These are phyloP conservation scores for Noctilio leporinus DNA, from an alignment of 2,113 vertebrate genomes.

Conservation along the genomic window DNA sequence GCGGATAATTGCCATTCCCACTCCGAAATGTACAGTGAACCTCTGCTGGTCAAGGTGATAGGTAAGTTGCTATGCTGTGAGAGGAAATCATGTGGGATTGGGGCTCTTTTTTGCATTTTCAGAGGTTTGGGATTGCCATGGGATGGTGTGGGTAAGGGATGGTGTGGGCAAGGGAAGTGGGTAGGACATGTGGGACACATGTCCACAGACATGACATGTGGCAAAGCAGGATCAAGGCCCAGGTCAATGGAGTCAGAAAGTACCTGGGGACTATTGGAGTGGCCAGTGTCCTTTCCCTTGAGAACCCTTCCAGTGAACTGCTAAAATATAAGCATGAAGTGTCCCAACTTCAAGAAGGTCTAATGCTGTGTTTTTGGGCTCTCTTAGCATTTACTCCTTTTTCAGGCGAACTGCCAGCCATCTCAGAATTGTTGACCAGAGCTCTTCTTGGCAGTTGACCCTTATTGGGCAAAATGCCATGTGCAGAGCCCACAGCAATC, in stretches of 20 bases:
- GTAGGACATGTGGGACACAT: neutral
- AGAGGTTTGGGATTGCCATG: neutral
- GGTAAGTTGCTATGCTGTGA: constrained; percentile 27
- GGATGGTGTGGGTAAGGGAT: neutral
- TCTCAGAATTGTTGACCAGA: neutral
- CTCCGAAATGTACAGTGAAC: neutral
- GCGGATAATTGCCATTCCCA: constrained; percentile 58
- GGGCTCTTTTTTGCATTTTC: neutral
- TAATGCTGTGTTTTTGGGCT: neutral
- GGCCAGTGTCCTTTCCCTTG: neutral
- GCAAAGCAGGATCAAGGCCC: neutral
- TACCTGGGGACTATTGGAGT: neutral
- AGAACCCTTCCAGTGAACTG: neutral
- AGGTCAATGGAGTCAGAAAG: neutral
- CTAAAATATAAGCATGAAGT: neutral
- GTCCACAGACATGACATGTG: no score
- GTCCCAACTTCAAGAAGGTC: neutral
- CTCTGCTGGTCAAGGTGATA: constrained; percentile 54
- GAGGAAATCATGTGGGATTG: neutral
- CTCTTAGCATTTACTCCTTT: neutral
- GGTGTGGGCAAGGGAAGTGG: neutral
- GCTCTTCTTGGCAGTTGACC: neutral
- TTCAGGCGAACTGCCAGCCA: neutral
- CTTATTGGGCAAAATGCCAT: no score
- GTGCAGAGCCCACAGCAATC: neutral